These are phyloP conservation scores for Ceratitis capitata DNA, from an alignment of 1,140 invertebrate species.

Conservation along the genomic window DNA sequence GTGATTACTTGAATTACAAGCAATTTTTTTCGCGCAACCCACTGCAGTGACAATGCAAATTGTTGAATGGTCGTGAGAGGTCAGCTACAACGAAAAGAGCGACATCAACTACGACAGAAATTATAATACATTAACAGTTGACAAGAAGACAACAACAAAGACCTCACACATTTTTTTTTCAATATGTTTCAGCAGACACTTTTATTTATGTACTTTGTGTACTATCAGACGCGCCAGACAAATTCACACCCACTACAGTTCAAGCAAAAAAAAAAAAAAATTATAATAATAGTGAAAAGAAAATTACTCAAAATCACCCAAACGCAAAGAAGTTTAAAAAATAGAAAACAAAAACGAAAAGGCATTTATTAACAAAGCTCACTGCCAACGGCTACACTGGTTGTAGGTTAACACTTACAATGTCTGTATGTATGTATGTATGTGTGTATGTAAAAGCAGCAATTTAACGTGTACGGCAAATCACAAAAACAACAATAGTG, in stretches of 20 bases:
- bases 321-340: not conserved
- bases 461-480: not conserved
- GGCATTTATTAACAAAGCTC: not conserved
- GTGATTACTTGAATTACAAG: no score
- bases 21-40: no score
- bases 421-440: not conserved
- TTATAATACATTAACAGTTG: not conserved
- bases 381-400: not conserved
- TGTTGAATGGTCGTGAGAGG: slow-evolving; percentile 28
- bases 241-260: not conserved
- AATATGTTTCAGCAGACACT: not conserved
- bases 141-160: not conserved
- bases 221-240: not conserved
- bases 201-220: slow-evolving; percentile 14
- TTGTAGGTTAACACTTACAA: not conserved
- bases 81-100: no score
- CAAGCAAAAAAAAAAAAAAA: not conserved
- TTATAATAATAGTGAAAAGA: not conserved
- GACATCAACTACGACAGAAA: not conserved
- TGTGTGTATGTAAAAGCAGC: not conserved
- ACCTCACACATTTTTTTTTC: not conserved
- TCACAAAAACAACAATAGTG: not conserved
- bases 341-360: not conserved
- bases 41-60: slow-evolving; percentile 17
- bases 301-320: no score